phyloP scores from a whole-genome alignment of 2,797 vertebrate species.

The Meriones psammophilus region DNA sequence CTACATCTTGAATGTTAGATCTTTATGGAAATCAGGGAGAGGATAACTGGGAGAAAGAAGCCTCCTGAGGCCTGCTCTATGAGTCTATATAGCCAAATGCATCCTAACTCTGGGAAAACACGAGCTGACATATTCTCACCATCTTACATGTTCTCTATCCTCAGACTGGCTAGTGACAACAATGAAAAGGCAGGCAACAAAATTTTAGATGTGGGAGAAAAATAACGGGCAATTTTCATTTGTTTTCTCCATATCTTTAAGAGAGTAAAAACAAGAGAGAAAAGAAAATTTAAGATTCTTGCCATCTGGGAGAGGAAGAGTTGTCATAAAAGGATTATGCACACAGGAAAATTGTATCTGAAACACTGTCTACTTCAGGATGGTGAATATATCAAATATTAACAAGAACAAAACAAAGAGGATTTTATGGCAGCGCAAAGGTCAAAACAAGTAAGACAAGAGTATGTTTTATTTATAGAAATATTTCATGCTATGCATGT shows the following conservation, averaged over 20 bases:
- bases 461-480: slow-evolving; percentile 54
- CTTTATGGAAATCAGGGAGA: neutral
- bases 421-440: neutral
- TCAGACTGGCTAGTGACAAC: neutral
- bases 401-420: neutral
- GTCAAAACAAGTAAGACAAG: slow-evolving; percentile 22
- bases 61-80: neutral
- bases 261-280: neutral
- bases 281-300: neutral
- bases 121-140: neutral
- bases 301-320: neutral
- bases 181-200: neutral
- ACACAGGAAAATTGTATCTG: neutral
- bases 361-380: neutral
- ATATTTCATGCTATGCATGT: slow-evolving; percentile 69
- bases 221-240: neutral
- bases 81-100: neutral
- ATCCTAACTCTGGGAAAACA: neutral
- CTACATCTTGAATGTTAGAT: neutral
- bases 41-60: neutral
- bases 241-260: neutral
- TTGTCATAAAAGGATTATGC: neutral
- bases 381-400: neutral
- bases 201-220: neutral
- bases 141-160: neutral